These are phyloP conservation scores for Himantopus leucocephalus DNA, from an alignment of 2,113 vertebrate genomes.

Conservation along the genomic window DNA sequence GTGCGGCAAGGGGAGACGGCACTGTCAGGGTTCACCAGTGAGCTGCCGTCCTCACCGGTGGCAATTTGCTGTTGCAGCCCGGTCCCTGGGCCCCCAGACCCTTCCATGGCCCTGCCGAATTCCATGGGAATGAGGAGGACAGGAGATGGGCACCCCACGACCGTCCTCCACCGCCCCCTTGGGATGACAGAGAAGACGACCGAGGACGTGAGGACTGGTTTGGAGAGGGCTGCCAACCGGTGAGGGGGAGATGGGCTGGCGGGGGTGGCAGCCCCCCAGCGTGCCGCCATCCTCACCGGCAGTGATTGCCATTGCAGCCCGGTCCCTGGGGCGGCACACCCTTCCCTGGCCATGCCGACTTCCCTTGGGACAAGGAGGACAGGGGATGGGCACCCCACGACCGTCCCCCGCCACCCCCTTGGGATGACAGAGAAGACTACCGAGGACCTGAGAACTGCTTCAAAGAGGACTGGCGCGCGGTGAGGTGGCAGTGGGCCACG, in stretches of 20 bases:
- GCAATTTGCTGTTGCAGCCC: fast-evolving
- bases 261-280: background rate
- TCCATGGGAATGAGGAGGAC: background rate
- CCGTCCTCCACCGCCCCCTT: fast-evolving
- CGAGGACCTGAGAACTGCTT: background rate
- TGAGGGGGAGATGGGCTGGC: background rate
- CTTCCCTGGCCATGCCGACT: fast-evolving
- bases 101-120: background rate
- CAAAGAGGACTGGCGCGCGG: background rate
- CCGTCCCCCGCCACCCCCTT: background rate
- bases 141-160: background rate
- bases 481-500: background rate
- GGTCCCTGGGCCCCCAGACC: background rate
- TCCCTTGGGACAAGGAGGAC: fast-evolving
- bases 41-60: fast-evolving
- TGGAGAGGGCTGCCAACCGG: background rate
- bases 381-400: fast-evolving
- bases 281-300: background rate
- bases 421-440: background rate
- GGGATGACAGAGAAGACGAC: fast-evolving
- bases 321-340: background rate
- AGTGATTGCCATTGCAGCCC: fast-evolving
- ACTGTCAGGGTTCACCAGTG: fast-evolving
- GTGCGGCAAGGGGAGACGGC: fast-evolving
- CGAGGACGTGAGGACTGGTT: fast-evolving